These are phyloP conservation scores for Dipodomys stephensi DNA, from an alignment of 2,113 vertebrate species.

Conservation along the genomic window DNA sequence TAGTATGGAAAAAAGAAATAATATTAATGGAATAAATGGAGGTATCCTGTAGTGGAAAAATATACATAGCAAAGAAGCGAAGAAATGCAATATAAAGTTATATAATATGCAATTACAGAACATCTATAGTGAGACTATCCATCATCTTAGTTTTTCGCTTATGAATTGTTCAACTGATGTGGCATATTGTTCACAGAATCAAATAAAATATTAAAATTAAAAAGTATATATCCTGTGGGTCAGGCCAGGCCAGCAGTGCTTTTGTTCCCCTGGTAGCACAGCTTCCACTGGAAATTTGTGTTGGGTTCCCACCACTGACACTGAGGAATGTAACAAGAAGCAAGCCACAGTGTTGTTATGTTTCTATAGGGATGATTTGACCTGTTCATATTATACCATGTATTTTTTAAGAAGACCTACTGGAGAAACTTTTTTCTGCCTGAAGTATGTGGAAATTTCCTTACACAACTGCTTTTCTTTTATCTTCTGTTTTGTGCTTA, in stretches of 20 bases:
- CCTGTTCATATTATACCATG: neutral
- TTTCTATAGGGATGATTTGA: neutral
- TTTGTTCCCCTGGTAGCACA: neutral
- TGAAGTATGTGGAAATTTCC: neutral
- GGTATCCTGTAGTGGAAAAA: too few species aligned
- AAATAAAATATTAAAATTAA: too few species aligned
- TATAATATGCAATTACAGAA: too few species aligned
- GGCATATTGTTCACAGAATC: too few species aligned
- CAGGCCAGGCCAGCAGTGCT: neutral
- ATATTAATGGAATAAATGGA: too few species aligned
- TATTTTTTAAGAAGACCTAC: neutral
- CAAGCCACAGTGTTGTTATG: neutral
- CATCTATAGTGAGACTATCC: too few species aligned
- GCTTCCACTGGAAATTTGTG: neutral
- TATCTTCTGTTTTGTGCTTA: neutral
- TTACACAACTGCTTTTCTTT: neutral
- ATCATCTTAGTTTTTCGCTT: too few species aligned
- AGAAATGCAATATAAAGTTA: too few species aligned
- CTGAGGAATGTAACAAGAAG: neutral
- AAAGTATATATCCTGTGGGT: neutral
- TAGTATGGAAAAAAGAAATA: too few species aligned
- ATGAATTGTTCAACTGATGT: too few species aligned
- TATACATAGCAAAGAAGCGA: too few species aligned
- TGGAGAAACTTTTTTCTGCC: neutral
- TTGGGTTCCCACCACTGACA: neutral